Evolutionary conservation across 2,888 invertebrate species (phyloP), one percentile per base, ranked within the genome.

Genomic region (Drosophila infuscata): DNA sequence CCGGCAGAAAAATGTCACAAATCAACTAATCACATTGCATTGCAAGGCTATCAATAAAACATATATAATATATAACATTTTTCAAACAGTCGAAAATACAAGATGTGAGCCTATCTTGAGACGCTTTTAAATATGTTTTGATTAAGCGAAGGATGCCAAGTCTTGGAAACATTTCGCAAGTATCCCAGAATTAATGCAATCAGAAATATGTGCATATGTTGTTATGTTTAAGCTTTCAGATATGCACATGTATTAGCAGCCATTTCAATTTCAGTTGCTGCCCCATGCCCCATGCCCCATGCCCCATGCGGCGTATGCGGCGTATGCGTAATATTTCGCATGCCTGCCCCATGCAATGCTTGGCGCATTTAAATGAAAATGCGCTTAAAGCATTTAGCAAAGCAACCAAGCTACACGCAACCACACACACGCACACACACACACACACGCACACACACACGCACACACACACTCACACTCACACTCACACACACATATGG

Each of bases 321-420:
- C 84, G 72, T 68, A 83, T 82, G 69, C 65, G 82, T 76, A 76
- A 79, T 79, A 71, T 79, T 76, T 71, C 29, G 46, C 67, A 59
- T 51, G 57, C 43, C 25, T 25, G 25, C 25, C 25, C 25, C 63
- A 30, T 61, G 76, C 81, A 68, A 57, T 58, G 58, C 63, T 49
- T 17, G 43, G 48, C 49, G 57, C 38, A 58, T 61, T 41, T 51
- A 58, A 65, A 69, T 70, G 59, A 56, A 46, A 80, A 76, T 72
- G 66, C 52, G 70, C 59, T 64, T 56, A 67, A 76, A 76, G 63
- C 51, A 64, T 53, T 51, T 68, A n/a, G 38, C 54, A 60, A 30
- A 29, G 43, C 51, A 57, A 20, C 25, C 20, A 36, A 57, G 48
- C 38, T 38, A 56, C 49, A 30, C 25, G 25, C 49, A 12, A 9